phyloP scores from a whole-genome alignment of 2,113 vertebrate genomes.

The Dolichotis patagonum region DNA sequence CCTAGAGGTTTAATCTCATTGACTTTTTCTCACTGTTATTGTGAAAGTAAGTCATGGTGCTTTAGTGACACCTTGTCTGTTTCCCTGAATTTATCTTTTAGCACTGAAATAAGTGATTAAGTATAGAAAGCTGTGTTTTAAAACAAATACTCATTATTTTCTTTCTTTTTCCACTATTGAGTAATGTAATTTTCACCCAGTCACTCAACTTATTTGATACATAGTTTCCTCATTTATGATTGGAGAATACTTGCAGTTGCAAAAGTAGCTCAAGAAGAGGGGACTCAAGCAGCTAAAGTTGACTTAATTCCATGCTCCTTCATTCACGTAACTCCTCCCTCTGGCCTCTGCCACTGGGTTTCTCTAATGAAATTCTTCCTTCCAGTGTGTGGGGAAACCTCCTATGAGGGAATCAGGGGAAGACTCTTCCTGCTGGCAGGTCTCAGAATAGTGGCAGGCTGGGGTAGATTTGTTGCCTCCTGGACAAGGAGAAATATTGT shows the following conservation, averaged over 20 bases:
- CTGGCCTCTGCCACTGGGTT: neutral
- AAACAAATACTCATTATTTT: neutral
- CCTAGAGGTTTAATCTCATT: neutral
- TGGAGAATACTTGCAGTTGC: neutral
- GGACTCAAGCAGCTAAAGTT: too few species aligned
- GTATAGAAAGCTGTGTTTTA: neutral
- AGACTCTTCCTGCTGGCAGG: too few species aligned
- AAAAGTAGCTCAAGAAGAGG: neutral
- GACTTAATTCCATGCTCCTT: neutral
- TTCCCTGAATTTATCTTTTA: neutral
- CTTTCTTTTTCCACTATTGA: neutral
- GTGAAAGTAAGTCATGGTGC: neutral
- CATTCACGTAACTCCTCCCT: neutral
- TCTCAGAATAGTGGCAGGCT: neutral
- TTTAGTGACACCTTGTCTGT: neutral
- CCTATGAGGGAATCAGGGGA: too few species aligned
- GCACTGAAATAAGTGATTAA: neutral
- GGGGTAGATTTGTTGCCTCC: neutral
- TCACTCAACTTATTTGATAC: neutral
- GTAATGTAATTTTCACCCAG: neutral
- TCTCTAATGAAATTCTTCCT: neutral
- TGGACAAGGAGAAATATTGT: neutral
- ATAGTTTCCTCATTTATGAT: neutral
- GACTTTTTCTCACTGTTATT: neutral
- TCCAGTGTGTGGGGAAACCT: neutral